phyloP scores from a whole-genome alignment of 2,888 invertebrate genomes.

The Mycogona germanica region DNA sequence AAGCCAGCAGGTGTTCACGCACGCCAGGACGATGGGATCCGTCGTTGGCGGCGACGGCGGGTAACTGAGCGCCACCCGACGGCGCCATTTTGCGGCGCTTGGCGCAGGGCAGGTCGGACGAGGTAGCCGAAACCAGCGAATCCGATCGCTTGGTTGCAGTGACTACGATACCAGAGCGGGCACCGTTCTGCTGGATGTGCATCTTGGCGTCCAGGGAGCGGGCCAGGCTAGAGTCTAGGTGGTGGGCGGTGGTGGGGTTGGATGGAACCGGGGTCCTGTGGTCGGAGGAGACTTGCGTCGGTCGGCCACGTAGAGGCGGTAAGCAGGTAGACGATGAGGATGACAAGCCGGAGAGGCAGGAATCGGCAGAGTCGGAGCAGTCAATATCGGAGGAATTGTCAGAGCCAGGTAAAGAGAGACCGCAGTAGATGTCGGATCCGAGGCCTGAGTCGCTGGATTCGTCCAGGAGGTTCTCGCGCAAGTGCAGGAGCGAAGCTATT shows the following conservation, averaged over 20 bases:
- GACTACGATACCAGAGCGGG: not conserved
- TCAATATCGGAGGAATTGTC: conserved; percentile 10
- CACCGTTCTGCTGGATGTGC: conserved; percentile 8
- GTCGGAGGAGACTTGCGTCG: not conserved
- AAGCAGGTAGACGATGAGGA: not conserved
- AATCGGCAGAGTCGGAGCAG: conserved; percentile 19
- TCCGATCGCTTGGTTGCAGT: not conserved
- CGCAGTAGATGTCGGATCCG: conserved; percentile 49
- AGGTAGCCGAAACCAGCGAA: not conserved
- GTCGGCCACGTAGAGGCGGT: not conserved
- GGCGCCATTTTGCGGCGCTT: conserved; percentile 8
- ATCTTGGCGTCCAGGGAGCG: conserved; percentile 8
- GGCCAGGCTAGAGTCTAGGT: not conserved
- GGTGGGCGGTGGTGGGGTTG: not conserved
- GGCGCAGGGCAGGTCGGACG: not conserved
- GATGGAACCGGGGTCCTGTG: not conserved
- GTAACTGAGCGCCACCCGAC: not conserved
- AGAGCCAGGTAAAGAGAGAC: not conserved
- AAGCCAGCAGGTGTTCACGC: not conserved
- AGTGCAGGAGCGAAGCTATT: too few species aligned
- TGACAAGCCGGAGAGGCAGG: conserved; percentile 18
- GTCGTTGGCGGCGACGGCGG: not conserved
- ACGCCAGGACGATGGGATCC: conserved; percentile 1
- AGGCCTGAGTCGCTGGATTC: conserved; percentile 83
- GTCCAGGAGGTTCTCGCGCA: conserved; percentile 38